phyloP scores from a whole-genome alignment of 53 echinoderm and acorn worm genomes.

The Arbacia lixula region DNA sequence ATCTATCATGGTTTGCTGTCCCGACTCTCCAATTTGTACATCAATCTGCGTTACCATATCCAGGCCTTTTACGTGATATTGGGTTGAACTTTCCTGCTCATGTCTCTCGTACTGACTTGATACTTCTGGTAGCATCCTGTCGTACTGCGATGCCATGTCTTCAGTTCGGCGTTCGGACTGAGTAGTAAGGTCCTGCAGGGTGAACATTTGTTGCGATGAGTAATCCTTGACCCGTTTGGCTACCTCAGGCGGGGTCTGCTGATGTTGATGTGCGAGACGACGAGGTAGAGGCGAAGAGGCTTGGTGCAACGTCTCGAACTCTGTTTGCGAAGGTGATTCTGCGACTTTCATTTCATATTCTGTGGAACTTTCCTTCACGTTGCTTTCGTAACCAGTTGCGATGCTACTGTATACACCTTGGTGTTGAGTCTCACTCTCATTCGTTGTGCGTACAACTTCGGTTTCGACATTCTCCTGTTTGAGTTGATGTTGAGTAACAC shows the following conservation, averaged over 20 bases:
- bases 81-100: background rate
- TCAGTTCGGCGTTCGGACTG: background rate
- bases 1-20: background rate
- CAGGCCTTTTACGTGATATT: background rate
- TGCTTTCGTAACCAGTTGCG: slow-evolving; percentile 4
- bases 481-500: slow-evolving; percentile 3
- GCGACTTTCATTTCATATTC: background rate
- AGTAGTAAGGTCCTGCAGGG: background rate
- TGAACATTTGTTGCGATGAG: background rate
- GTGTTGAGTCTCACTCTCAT: background rate
- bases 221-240: background rate
- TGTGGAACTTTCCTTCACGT: slow-evolving; percentile 17
- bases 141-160: slow-evolving; percentile 7
- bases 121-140: background rate
- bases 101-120: background rate
- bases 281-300: slow-evolving; percentile 32
- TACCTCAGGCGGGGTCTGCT: slow-evolving; percentile 33
- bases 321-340: slow-evolving; percentile 24
- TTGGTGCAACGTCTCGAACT: background rate
- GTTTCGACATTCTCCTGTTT: background rate
- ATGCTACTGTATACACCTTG: background rate
- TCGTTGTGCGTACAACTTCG: background rate
- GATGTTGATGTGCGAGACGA: background rate
- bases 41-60: background rate
- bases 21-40: background rate